Evolutionary conservation across 2,113 vertebrate genomes (phyloP).

Genomic region (Cariama cristata): DNA sequence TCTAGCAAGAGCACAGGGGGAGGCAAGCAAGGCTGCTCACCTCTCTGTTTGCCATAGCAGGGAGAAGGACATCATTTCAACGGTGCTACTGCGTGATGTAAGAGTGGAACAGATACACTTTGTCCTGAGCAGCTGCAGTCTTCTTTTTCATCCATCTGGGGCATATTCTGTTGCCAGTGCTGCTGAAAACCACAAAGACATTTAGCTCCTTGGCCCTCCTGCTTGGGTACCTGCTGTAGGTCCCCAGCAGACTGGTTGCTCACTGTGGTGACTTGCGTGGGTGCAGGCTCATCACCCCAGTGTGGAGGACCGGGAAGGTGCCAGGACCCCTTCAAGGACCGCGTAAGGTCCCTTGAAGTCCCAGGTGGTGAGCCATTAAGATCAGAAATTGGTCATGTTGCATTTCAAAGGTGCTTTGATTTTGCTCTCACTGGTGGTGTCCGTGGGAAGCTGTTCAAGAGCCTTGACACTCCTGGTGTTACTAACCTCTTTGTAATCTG

Average conservation of each 20-base stretch:
- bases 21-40: neutral
- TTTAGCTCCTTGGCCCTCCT: neutral
- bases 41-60: neutral
- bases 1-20: too few relatives aligned
- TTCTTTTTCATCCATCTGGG: neutral
- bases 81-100: accelerated
- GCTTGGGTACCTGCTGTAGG: neutral
- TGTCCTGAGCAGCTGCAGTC: neutral
- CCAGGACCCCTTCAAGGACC: neutral
- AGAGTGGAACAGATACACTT: neutral
- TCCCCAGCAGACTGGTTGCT: neutral
- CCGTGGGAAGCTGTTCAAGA: neutral
- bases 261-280: accelerated
- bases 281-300: accelerated
- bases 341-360: accelerated
- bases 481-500: neutral
- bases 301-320: neutral
- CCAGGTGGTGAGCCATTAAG: neutral
- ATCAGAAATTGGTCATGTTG: neutral
- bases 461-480: neutral
- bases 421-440: neutral
- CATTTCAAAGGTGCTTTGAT: neutral
- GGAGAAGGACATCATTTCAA: neutral
- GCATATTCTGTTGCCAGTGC: neutral
- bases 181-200: neutral